phyloP scores from a whole-genome alignment of 2,888 invertebrate genomes.

The Leucophenga maculata region DNA sequence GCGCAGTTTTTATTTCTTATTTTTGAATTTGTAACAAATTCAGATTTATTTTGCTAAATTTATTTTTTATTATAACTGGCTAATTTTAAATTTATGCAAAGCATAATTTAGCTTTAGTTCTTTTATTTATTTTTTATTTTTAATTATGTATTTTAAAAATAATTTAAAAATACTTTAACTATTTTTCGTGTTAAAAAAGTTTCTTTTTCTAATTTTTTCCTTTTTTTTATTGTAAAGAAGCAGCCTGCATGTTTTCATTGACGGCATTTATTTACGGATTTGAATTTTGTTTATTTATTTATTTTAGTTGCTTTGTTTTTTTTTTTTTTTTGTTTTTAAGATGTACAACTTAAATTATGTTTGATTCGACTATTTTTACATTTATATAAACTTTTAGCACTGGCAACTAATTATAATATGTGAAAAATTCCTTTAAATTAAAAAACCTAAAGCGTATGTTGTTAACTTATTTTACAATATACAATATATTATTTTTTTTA shows the following conservation, averaged over 20 bases:
- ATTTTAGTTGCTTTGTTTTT: slow-evolving; percentile 10
- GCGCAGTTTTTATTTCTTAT: no score
- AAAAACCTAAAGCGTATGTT: background rate
- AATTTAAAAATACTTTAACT: slow-evolving; percentile 40
- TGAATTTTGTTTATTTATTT: slow-evolving; percentile 29
- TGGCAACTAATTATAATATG: no score
- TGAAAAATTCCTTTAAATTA: background rate
- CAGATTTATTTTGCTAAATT: slow-evolving; percentile 1
- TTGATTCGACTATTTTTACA: slow-evolving; percentile 8
- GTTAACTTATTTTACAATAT: background rate
- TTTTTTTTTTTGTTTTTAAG: slow-evolving; percentile 5
- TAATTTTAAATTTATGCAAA: slow-evolving; percentile 22
- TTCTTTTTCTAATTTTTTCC: background rate
- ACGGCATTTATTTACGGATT: slow-evolving; percentile 51
- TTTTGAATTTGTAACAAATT: slow-evolving; percentile 16
- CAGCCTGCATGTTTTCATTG: slow-evolving; percentile 58
- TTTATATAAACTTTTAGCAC: no score
- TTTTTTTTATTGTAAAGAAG: slow-evolving; percentile 53
- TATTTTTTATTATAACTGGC: slow-evolving; percentile 9
- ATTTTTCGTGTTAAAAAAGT: slow-evolving; percentile 14
- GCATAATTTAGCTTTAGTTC: slow-evolving; percentile 19
- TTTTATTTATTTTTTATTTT: slow-evolving; percentile 29
- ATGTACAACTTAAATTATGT: slow-evolving; percentile 10
- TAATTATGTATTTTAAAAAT: slow-evolving; percentile 38
- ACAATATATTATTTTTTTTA: background rate